Conservation (phyloP, 2,113 vertebrate genomes). For the Cyprinodon brontotheroides region DNA sequence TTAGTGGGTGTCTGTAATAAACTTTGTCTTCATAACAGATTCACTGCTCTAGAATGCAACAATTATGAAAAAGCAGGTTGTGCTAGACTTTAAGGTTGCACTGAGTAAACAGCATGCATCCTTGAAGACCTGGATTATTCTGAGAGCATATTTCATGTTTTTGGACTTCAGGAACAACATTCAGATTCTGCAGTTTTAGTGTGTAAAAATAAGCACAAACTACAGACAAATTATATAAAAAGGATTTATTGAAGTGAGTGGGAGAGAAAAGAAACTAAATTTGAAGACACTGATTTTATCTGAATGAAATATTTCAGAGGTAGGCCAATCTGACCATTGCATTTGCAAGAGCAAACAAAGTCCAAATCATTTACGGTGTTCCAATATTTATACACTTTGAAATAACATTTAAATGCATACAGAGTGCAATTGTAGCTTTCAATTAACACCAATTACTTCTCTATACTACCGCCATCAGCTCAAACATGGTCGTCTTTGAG, state of each 20-base stretch:
- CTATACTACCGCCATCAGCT: slow-evolving; percentile 61
- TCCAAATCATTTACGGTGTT: slow-evolving; percentile 62
- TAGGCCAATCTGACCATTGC: slow-evolving; percentile 67
- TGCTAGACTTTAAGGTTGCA: too few species aligned
- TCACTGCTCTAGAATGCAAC: too few species aligned
- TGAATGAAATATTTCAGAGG: slow-evolving; percentile 67
- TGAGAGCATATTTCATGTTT: neutral
- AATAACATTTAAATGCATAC: slow-evolving; percentile 66
- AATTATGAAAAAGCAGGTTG: too few species aligned
- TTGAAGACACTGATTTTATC: slow-evolving; percentile 80
- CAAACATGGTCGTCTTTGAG: slow-evolving; percentile 54
- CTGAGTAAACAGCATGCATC: too few species aligned
- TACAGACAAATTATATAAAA: slow-evolving; percentile 83
- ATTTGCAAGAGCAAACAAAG: slow-evolving; percentile 65
- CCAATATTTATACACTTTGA: slow-evolving; percentile 67
- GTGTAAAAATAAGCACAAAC: slow-evolving; percentile 69
- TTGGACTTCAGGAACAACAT: neutral
- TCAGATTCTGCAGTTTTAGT: neutral
- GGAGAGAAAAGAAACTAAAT: slow-evolving; percentile 81
- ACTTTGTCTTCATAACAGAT: too few species aligned
- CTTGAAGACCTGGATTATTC: neutral
- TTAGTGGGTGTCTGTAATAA: too few species aligned
- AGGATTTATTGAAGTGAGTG: slow-evolving; percentile 95
- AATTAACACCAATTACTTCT: slow-evolving; percentile 50
- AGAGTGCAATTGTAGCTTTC: slow-evolving; percentile 50